A percentile compares a stretch with the other conserved stretches of the same genome.
Conservation (phyloP, 2,888 invertebrate genomes). For the Agrochola macilenta region DNA sequence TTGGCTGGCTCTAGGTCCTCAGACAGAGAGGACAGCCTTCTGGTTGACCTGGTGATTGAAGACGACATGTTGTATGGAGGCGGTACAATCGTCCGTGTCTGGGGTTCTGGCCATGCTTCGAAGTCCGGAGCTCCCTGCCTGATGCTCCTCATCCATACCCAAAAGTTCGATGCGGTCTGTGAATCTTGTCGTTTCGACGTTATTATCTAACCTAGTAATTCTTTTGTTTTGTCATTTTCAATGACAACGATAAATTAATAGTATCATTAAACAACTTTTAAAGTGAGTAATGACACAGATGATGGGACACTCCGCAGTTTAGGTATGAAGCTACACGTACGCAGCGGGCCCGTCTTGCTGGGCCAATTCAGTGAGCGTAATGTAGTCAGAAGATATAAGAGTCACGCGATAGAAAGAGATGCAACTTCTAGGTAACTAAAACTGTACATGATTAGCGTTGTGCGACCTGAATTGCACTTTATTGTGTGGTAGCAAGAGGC, state of each 20-base stretch:
- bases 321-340: too few relatives aligned
- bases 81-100: not conserved
- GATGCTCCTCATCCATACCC: constrained; percentile 1
- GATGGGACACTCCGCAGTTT: too few relatives aligned
- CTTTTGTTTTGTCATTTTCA: not conserved
- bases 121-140: not conserved
- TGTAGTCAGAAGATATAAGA: too few relatives aligned
- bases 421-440: too few relatives aligned
- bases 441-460: too few relatives aligned
- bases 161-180: not conserved
- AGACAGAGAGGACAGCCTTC: not conserved
- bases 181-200: constrained; percentile 2
- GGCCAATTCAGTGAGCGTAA: too few relatives aligned
- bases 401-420: too few relatives aligned
- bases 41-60: not conserved
- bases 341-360: too few relatives aligned
- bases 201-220: constrained; percentile 10
- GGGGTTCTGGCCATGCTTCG: not conserved
- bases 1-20: constrained; percentile 8
- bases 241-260: not conserved
- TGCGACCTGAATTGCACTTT: too few relatives aligned
- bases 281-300: too few relatives aligned
- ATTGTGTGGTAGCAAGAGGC: too few relatives aligned
- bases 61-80: not conserved
- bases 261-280: not conserved